Percentiles rank a stretch among this genome's conserved stretches.
These are phyloP conservation scores for Porites evermanni DNA, from an alignment of 92 coral and sea anemone species.

Conservation along the genomic window DNA sequence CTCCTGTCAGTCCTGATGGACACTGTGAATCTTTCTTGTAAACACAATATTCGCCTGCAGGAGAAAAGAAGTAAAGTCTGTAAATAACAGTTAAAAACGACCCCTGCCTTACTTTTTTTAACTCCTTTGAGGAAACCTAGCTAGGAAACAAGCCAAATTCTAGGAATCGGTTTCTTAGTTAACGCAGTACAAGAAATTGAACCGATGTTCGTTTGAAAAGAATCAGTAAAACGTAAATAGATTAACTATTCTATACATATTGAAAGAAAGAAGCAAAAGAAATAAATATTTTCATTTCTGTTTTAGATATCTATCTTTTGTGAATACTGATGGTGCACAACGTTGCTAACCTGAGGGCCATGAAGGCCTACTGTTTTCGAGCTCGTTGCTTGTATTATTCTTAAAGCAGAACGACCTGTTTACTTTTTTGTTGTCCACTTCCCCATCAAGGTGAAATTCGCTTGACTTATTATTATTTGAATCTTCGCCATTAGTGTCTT, in stretches of 20 bases:
- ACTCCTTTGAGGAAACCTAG: too few species aligned
- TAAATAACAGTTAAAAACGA: too few species aligned
- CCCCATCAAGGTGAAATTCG: constrained; percentile 41
- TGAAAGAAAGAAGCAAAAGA: too few species aligned
- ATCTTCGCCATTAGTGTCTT: constrained; percentile 20
- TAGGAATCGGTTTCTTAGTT: too few species aligned
- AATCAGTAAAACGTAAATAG: too few species aligned
- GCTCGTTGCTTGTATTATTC: background rate
- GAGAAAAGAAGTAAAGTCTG: too few species aligned
- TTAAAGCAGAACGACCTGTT: constrained; percentile 23
- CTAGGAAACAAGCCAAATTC: background rate
- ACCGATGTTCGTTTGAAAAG: too few species aligned
- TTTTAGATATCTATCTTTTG: too few species aligned
- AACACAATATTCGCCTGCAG: constrained; percentile 53
- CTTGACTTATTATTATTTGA: constrained; percentile 28
- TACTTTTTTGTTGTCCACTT: constrained; percentile 18
- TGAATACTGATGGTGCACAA: too few species aligned
- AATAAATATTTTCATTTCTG: too few species aligned
- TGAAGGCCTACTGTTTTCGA: background rate
- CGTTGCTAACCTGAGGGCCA: constrained; percentile 8
- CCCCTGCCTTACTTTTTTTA: background rate
- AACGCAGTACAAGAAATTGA: too few species aligned
- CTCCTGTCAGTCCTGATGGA: constrained; percentile 26
- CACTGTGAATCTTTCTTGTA: constrained; percentile 20
- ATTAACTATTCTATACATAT: too few species aligned